Conservation (phyloP, 2,888 invertebrate species). For the Antheraea yamamai region DNA sequence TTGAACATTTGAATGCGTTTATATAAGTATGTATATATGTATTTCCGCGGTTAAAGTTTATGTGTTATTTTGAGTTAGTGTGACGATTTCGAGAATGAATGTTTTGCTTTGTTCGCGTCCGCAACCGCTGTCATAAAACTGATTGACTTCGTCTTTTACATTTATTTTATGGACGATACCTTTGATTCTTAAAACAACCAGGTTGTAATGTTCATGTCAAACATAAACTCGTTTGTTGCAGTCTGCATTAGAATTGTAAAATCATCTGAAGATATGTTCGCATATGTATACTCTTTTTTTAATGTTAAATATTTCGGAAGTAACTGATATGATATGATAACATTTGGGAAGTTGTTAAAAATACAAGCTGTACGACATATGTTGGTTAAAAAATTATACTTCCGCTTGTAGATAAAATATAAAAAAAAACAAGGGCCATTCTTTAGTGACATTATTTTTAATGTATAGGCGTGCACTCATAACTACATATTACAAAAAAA, state of each 20-base stretch:
- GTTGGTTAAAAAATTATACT: background rate
- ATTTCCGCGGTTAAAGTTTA: constrained; percentile 5
- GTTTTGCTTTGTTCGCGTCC: constrained; percentile 20
- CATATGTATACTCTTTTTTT: too few species aligned
- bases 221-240: background rate
- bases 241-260: background rate
- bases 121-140: constrained; percentile 22
- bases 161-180: background rate
- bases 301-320: too few species aligned
- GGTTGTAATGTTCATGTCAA: background rate
- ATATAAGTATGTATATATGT: background rate
- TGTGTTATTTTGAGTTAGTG: background rate
- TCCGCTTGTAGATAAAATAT: background rate
- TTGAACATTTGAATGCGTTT: background rate
- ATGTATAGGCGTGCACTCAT: background rate
- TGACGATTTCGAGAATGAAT: background rate
- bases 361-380: background rate
- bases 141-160: constrained; percentile 19
- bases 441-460: background rate
- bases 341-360: too few species aligned
- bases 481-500: background rate
- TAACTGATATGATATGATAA: too few species aligned
- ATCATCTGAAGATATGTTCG: background rate
- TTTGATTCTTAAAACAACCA: background rate
- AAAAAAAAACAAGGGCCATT: background rate